phyloP scores from a whole-genome alignment of 2,888 invertebrate species.

The Drosophila tripunctata region DNA sequence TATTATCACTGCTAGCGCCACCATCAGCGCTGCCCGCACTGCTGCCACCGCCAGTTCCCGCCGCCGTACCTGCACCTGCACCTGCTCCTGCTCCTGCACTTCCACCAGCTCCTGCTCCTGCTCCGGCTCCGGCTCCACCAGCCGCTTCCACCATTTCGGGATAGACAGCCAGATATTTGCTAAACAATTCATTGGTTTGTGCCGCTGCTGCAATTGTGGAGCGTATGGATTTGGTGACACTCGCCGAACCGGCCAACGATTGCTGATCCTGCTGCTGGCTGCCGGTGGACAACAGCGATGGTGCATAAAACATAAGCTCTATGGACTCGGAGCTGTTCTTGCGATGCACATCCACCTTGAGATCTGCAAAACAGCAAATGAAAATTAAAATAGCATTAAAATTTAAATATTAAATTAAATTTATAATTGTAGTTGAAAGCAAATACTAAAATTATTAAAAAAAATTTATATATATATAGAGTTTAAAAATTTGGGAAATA shows the following conservation, averaged over 20 bases:
- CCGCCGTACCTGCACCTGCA: slow-evolving; percentile 8
- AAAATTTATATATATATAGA: no score
- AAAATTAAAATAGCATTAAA: no score
- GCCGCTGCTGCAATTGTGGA: slow-evolving; percentile 35
- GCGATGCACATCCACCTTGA: slow-evolving; percentile 96
- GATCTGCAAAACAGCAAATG: slow-evolving; percentile 85
- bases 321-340: slow-evolving; percentile 96
- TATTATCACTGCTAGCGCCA: slow-evolving; percentile 24
- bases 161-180: slow-evolving; percentile 82
- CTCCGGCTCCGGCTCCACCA: neutral
- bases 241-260: slow-evolving; percentile 73
- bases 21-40: slow-evolving; percentile 47
- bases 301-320: slow-evolving; percentile 87
- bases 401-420: no score
- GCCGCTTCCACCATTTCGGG: slow-evolving; percentile 66
- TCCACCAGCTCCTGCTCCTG: neutral
- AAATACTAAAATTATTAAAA: no score
- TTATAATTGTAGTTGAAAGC: no score
- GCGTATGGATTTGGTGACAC: slow-evolving; percentile 79
- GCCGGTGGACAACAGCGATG: slow-evolving; percentile 79
- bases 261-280: slow-evolving; percentile 82
- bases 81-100: neutral
- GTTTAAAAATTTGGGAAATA: no score
- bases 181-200: slow-evolving; percentile 60
- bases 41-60: slow-evolving; percentile 18